Evolutionary conservation across 2,888 invertebrate species (phyloP), one percentile per base, ranked within the genome.

Genomic region (Thyatira batis): DNA sequence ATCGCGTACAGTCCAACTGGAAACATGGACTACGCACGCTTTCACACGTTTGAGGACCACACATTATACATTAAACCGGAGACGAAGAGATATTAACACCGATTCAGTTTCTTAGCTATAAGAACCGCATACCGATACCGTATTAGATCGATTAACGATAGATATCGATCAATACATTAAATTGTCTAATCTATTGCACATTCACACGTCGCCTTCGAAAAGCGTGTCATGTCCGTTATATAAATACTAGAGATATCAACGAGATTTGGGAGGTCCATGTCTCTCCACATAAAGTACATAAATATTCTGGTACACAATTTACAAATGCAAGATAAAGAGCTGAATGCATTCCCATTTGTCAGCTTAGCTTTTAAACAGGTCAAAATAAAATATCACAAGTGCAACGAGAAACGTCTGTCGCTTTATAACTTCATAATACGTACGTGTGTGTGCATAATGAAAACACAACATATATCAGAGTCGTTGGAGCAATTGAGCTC

Each of bases 361-460:
- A 72, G 69, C 60, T 61, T 62, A 73, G 65, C 70, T 74, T 78
- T 73, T 71, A 71, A 76, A 76, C 69, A 61, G 59, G 61, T 65
- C 69, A 76, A 74, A 76, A 77, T 71, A 75, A 82, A 39, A 39
- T 39, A 39, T 39, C 39, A 39, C 39, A 39, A 82, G 69, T 69
- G 72, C 76, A 78, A 76, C 78, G 79, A 78, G 73, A 73, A 71
- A 75, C 73, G 75, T 73, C 60, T 66, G 65, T 71, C 69, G 67
- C 84, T 72, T 84, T 80, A 81, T 80, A 82, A 82, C 83, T 85
- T 84, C 77, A 84, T 82, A 80, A 80, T 73, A 65, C 62, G 67
- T 76, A 74, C 79, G 80, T 83, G 82, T 82, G 79, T 74, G 78
- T 71, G 81, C 79, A 82, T 85, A 85, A 87, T 82, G 83, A 79